Evolutionary conservation across 2,888 invertebrate genomes (phyloP), one percentile per base, ranked within the genome.

Genomic region (Crioceris asparagi): DNA sequence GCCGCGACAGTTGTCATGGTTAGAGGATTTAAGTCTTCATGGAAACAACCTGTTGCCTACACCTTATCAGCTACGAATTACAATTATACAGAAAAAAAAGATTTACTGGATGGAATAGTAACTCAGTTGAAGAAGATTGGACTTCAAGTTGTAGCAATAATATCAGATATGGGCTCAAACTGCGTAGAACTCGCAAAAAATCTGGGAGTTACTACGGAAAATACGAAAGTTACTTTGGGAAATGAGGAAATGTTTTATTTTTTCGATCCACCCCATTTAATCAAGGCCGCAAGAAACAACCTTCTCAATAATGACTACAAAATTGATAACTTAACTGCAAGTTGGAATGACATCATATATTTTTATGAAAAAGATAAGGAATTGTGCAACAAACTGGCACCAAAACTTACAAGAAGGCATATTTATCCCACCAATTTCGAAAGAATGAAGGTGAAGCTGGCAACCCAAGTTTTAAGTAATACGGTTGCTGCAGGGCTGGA

Each of bases 381-480:
- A 34, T 35, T 35, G 14, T 14, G 11, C 8, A 27, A 21, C 4
- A 17, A 40, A 17, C 18, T 36, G n/a, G 32, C 36, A 11, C 40
- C 38, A 15, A 36, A 36, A 38, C 27, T 43, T n/a, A 38, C 36
- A 6, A 35, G 40, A 11, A 14, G 36, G 29, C 35, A 42, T 31
- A 31, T 40, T 14, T 31, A 8, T 17, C 38, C 40, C 6, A 25
- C 11, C 8, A 32, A 36, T 27, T 47, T 51, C 36, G 38, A 50
- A 34, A 51, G 45, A 34, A 47, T 48, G 46, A 44, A 41, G 18
- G 49, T 51, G 7, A 47, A 46, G 18, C 38, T 38, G 26, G 50
- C 49, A 10, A 32, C 35, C 4, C 51, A 51, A 41, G 21, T 48
- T 21, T 39, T 51, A 2, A 50, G 51, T 38, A 17, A 29, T 11